Evolutionary conservation across 92 coral and sea anemone species (phyloP).

Genomic region (Scolanthus callimorphus): DNA sequence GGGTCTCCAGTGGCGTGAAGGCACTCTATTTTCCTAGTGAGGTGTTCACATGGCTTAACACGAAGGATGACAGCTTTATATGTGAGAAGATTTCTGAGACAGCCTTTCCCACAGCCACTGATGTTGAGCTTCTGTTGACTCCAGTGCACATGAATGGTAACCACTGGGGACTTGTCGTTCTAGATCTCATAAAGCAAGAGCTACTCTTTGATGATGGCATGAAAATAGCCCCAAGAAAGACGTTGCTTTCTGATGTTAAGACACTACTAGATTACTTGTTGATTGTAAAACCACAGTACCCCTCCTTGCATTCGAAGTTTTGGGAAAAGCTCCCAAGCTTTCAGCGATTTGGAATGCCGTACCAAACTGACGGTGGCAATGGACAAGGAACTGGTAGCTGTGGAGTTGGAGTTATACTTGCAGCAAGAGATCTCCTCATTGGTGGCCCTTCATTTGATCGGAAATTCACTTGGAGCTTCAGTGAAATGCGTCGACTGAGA

Average conservation of each 20-base stretch:
- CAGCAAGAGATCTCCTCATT: constrained; percentile 41
- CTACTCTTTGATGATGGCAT: constrained; percentile 40
- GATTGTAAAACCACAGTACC: constrained; percentile 1
- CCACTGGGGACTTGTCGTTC: constrained; percentile 45
- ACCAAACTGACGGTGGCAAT: not conserved
- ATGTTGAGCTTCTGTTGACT: constrained; percentile 11
- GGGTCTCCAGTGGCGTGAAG: not conserved
- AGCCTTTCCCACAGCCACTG: not conserved
- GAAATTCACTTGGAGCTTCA: constrained; percentile 23
- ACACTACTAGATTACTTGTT: constrained; percentile 8
- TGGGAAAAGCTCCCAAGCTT: constrained; percentile 20
- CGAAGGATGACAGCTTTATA: constrained; percentile 11
- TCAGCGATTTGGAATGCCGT: constrained; percentile 55
- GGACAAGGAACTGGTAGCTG: constrained; percentile 51
- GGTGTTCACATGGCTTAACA: constrained; percentile 29
- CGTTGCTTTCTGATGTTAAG: constrained; percentile 13
- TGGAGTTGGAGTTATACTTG: constrained; percentile 52
- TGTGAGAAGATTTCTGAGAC: not conserved
- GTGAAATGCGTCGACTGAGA: constrained; percentile 27
- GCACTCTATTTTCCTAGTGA: constrained; percentile 25
- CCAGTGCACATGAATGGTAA: constrained; percentile 34
- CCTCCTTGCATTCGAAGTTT: constrained; percentile 6
- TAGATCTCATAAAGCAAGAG: constrained; percentile 9
- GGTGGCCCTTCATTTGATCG: constrained; percentile 1
- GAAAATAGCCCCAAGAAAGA: constrained; percentile 4